Evolutionary conservation across 1,140 invertebrate genomes (phyloP).

Genomic region (Cataglyphis hispanica): DNA sequence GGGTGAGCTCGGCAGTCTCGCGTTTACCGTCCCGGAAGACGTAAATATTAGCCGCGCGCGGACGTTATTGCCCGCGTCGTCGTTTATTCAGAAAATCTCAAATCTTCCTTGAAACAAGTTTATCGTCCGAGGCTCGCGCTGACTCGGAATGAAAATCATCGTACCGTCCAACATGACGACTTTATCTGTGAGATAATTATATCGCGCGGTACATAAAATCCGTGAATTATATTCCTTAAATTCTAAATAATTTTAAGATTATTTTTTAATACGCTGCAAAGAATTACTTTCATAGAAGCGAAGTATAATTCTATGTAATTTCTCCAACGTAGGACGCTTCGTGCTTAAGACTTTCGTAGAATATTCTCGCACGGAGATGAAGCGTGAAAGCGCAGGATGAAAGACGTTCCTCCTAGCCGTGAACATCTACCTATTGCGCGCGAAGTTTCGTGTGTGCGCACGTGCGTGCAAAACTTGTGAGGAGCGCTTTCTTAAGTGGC

Average conservation of each 20-base stretch:
- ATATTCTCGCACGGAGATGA: constrained; percentile 40
- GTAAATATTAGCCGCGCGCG: constrained; percentile 64
- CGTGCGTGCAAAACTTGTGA: constrained; percentile 36
- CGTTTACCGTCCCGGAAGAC: constrained; percentile 52
- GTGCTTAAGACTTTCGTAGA: not conserved
- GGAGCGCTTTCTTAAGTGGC: constrained; percentile 61
- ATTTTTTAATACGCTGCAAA: constrained; percentile 2
- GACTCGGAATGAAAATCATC: not conserved
- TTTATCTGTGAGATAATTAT: not conserved
- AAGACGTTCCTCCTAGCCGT: constrained; percentile 26
- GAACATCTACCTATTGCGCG: constrained; percentile 30
- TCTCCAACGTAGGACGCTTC: not conserved
- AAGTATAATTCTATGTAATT: not conserved
- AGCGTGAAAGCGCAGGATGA: constrained; percentile 26
- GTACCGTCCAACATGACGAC: not conserved
- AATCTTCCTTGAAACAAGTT: constrained; percentile 29
- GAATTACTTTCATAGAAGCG: not conserved
- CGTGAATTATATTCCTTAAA: not conserved
- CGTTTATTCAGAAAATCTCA: constrained; percentile 51
- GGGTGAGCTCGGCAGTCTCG: constrained; percentile 48
- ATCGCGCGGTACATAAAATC: too few species aligned
- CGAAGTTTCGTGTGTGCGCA: constrained; percentile 51
- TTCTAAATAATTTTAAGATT: not conserved
- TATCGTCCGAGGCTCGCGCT: not conserved
- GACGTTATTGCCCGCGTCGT: constrained; percentile 52